Evolutionary conservation across 1,140 invertebrate species (phyloP).

Genomic region (Reticulitermes speratus): DNA sequence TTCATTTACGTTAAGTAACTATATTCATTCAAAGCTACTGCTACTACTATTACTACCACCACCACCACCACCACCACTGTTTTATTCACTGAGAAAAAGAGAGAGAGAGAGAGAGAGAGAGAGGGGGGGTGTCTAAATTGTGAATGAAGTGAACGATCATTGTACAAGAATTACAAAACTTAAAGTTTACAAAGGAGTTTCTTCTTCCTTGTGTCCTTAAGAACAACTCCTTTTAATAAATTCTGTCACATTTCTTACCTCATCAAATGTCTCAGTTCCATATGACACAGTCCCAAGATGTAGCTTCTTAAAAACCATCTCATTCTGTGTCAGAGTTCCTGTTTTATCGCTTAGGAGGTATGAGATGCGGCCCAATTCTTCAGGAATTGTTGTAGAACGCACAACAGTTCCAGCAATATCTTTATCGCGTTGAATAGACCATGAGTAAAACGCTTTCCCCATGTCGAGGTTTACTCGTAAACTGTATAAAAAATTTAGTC

Average conservation of each 20-base stretch:
- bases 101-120: no score
- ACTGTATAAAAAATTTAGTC: conserved; percentile 55
- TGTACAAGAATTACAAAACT: no score
- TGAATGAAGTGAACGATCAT: no score
- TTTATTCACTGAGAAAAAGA: no score
- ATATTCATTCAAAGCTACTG: no score
- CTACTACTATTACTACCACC: no score
- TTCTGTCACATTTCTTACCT: conserved; percentile 53
- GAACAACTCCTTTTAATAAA: not conserved
- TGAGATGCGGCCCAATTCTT: conserved; percentile 94
- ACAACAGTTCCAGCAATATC: conserved; percentile 94
- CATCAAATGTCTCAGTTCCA: conserved; percentile 83
- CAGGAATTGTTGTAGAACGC: conserved; percentile 96
- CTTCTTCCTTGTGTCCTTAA: no score
- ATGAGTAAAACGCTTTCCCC: conserved; percentile 97
- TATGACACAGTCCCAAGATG: conserved; percentile 89
- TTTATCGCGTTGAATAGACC: conserved; percentile 92
- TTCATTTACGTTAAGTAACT: no score
- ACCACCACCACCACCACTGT: no score
- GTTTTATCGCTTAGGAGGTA: conserved; percentile 98
- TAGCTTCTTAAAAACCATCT: conserved; percentile 96
- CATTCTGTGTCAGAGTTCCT: conserved; percentile 97
- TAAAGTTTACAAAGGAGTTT: no score
- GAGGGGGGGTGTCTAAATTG: no score
- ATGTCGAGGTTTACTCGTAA: conserved; percentile 97